phyloP scores from a whole-genome alignment of 2,888 invertebrate species.

The Myopa tessellatipennis region DNA sequence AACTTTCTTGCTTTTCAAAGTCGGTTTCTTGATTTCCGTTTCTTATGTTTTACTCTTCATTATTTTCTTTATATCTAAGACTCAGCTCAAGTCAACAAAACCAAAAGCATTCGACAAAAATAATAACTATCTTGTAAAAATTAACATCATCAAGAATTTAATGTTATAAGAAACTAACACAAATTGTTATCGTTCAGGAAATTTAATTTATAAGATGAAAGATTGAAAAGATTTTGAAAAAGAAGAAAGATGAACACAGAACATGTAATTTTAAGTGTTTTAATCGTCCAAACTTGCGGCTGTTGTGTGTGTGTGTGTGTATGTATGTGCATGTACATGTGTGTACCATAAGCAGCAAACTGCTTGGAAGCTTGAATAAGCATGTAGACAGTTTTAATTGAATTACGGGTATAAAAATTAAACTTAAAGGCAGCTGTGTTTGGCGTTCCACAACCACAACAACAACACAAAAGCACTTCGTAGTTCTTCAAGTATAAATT shows the following conservation, averaged over 20 bases:
- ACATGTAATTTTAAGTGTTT: slow-evolving; percentile 14
- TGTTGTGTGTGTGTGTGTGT: not conserved
- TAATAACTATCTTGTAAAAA: no score
- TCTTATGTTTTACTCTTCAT: no score
- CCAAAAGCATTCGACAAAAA: no score
- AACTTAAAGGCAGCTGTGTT: slow-evolving; percentile 21
- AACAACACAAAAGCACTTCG: not conserved
- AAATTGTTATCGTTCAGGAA: not conserved
- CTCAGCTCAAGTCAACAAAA: no score
- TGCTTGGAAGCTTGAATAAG: slow-evolving; percentile 25
- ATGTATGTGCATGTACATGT: no score
- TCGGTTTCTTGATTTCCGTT: no score
- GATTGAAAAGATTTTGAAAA: not conserved
- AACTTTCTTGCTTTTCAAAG: not conserved
- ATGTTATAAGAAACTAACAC: not conserved
- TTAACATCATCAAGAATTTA: not conserved
- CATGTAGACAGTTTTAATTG: slow-evolving; percentile 20
- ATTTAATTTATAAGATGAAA: not conserved
- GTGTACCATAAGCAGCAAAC: no score
- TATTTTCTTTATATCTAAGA: no score
- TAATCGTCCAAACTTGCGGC: slow-evolving; percentile 21
- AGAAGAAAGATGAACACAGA: not conserved
- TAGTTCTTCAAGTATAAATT: not conserved
- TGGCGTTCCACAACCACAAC: not conserved
- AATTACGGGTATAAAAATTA: slow-evolving; percentile 38